Conservation (phyloP, 2,888 invertebrate genomes). For the Phaedon cochleariae region DNA sequence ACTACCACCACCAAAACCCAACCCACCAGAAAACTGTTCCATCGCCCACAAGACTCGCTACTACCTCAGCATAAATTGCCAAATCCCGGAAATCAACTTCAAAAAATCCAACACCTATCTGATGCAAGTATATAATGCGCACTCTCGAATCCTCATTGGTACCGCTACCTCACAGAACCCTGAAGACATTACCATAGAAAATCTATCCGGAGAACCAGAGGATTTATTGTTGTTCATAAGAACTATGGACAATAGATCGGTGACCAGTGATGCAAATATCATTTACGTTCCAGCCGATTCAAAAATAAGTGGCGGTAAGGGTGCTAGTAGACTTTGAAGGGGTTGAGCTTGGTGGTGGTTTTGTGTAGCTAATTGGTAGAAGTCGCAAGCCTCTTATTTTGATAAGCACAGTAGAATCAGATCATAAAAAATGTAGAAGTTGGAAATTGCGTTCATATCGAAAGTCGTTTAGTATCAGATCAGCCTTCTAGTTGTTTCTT, state of each 20-base stretch:
- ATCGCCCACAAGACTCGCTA: constrained; percentile 62
- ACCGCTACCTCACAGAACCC: constrained; percentile 64
- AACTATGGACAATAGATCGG: constrained; percentile 63
- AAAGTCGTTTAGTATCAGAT: no score
- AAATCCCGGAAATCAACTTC: constrained; percentile 56
- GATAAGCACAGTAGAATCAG: no score
- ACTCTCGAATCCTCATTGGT: constrained; percentile 63
- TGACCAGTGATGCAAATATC: constrained; percentile 65
- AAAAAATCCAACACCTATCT: constrained; percentile 59
- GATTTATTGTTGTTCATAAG: constrained; percentile 64
- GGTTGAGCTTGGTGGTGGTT: constrained; percentile 34
- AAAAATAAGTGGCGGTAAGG: constrained; percentile 49
- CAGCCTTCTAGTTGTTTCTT: no score
- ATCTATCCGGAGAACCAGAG: constrained; percentile 60
- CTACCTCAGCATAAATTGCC: constrained; percentile 63
- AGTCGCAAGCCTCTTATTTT: neutral
- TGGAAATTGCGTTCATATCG: no score
- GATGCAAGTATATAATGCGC: constrained; percentile 66
- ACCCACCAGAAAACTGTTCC: constrained; percentile 66
- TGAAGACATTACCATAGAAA: constrained; percentile 62
- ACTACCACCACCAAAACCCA: constrained; percentile 51
- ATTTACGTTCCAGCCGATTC: constrained; percentile 58
- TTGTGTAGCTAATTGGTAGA: constrained; percentile 10
- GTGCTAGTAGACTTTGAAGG: constrained; percentile 15
- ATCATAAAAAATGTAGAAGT: no score